A percentile compares a stretch with the other conserved stretches of the same genome.
Evolutionary conservation across 1,140 invertebrate species (phyloP).

Genomic region (Halictus rubicundus): DNA sequence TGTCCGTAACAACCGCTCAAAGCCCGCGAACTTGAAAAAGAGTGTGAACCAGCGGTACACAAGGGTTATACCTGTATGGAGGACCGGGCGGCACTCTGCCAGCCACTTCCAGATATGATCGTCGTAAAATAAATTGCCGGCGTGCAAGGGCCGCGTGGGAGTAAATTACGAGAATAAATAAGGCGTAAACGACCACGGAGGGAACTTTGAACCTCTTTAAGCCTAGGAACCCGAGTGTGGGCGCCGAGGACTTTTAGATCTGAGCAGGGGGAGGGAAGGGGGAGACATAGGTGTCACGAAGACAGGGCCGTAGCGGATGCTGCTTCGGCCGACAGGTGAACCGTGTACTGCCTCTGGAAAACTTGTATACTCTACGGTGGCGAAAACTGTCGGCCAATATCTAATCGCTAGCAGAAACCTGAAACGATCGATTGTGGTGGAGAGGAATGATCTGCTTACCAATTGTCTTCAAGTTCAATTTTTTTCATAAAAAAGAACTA

Average conservation of each 20-base stretch:
- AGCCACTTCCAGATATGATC: conserved; percentile 73
- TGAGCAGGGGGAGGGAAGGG: conserved; percentile 11
- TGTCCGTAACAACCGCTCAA: conserved; percentile 9
- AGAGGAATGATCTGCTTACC: too few relatives aligned
- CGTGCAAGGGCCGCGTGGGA: conserved; percentile 68
- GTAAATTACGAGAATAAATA: conserved; percentile 77
- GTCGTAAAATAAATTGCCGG: conserved; percentile 71
- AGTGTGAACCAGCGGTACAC: conserved; percentile 45
- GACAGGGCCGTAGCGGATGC: conserved; percentile 45
- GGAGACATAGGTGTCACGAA: conserved; percentile 48
- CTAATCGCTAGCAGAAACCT: too few relatives aligned
- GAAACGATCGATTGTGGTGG: too few relatives aligned
- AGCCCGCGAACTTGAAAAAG: conserved; percentile 22
- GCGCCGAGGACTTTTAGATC: conserved; percentile 65
- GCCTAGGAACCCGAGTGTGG: conserved; percentile 68
- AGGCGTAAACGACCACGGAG: conserved; percentile 71
- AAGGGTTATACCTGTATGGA: conserved; percentile 41
- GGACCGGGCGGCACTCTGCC: conserved; percentile 56
- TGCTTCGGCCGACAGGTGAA: conserved; percentile 35
- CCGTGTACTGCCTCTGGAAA: neutral
- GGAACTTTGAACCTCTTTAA: conserved; percentile 72
- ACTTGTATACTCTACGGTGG: neutral
- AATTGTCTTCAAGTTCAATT: too few relatives aligned
- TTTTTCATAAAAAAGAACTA: too few relatives aligned
- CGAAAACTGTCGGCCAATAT: too few relatives aligned